These are phyloP conservation scores for Apistogramma diplotaenia DNA, from an alignment of 2,113 vertebrate genomes.

Conservation along the genomic window DNA sequence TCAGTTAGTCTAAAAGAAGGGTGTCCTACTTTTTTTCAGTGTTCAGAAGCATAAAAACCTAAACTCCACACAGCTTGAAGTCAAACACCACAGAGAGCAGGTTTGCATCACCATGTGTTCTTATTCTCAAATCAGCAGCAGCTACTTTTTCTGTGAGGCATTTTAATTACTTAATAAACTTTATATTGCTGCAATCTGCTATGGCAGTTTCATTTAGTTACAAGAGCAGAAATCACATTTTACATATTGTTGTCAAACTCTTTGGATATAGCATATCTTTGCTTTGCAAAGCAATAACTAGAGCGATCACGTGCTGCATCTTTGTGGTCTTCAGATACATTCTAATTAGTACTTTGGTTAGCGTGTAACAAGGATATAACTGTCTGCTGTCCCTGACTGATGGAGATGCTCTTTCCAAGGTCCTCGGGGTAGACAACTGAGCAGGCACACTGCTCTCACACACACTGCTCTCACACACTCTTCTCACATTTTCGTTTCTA, in stretches of 20 bases:
- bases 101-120: background rate
- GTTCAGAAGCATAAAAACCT: conserved; percentile 12
- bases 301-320: background rate
- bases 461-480: background rate
- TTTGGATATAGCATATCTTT: background rate
- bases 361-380: conserved; percentile 44
- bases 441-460: conserved; percentile 9
- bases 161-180: background rate
- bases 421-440: conserved; percentile 37
- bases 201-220: background rate
- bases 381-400: conserved; percentile 29
- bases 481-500: background rate
- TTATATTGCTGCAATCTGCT: background rate
- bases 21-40: conserved; percentile 19
- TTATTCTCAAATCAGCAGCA: background rate
- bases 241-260: background rate
- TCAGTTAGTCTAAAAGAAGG: background rate
- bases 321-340: conserved; percentile 31
- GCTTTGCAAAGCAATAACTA: background rate
- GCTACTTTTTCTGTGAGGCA: background rate
- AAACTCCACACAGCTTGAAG: background rate
- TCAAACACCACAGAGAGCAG: background rate
- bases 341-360: conserved; percentile 54
- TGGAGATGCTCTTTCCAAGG: conserved; percentile 29
- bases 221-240: background rate